Conservation (phyloP, 1,140 invertebrate genomes). For the Magallana gigas region DNA sequence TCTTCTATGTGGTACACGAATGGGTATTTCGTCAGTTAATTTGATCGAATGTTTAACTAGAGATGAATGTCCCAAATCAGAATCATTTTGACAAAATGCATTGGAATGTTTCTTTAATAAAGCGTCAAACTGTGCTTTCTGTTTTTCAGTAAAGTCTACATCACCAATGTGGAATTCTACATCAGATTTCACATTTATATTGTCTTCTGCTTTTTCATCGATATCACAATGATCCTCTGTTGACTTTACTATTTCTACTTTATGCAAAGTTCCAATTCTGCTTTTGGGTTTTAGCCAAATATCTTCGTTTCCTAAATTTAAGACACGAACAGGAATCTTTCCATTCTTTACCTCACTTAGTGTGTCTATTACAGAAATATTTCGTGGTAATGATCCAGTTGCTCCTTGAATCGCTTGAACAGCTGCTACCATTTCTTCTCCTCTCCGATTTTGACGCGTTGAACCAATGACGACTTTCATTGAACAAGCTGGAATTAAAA, state of each 20-base stretch:
- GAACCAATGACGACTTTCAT: constrained; percentile 32
- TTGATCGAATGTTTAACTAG: constrained; percentile 2
- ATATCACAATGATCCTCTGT: background rate
- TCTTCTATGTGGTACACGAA: constrained; percentile 44
- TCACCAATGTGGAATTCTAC: too few relatives aligned
- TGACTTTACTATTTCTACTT: constrained; percentile 11
- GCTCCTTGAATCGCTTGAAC: constrained; percentile 39
- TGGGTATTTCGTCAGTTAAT: constrained; percentile 50
- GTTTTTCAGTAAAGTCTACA: too few relatives aligned
- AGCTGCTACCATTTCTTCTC: background rate
- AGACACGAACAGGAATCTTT: constrained; percentile 39
- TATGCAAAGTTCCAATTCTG: constrained; percentile 42
- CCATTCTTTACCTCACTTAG: background rate
- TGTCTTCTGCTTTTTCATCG: background rate
- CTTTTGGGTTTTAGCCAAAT: background rate
- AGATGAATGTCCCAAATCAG: too few relatives aligned
- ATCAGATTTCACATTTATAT: background rate
- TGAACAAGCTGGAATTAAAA: constrained; percentile 10
- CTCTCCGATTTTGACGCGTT: constrained; percentile 24
- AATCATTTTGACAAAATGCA: too few relatives aligned
- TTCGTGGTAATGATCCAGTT: constrained; percentile 7
- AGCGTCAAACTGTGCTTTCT: too few relatives aligned
- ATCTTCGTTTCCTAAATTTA: constrained; percentile 46
- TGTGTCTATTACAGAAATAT: background rate
- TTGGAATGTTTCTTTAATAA: too few relatives aligned